Evolutionary conservation across 2,797 vertebrate genomes (phyloP).

Genomic region (Tokudaia tokunoshimensis): DNA sequence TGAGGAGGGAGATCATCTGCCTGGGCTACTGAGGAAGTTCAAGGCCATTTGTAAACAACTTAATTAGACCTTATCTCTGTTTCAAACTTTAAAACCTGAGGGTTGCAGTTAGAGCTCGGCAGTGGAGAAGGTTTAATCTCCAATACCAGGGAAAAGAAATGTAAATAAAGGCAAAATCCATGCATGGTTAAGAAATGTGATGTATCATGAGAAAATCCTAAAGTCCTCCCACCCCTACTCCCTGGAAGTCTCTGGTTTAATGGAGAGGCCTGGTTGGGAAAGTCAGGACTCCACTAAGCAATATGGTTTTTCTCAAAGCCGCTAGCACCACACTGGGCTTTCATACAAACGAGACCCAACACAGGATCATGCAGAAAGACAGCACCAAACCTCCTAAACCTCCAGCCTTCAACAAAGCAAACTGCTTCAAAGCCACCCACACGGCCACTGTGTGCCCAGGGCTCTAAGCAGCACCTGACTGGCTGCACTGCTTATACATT

Average conservation of each 20-base stretch:
- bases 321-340: background rate
- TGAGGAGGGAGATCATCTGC: background rate
- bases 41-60: background rate
- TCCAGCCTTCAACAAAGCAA: background rate
- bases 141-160: background rate
- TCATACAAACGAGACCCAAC: background rate
- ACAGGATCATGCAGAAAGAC: background rate
- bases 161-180: background rate
- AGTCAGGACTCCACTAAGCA: constrained; percentile 8
- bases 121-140: background rate
- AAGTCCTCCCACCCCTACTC: background rate
- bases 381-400: background rate
- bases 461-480: background rate
- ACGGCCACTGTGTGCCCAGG: background rate
- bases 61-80: background rate
- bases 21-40: background rate
- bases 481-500: background rate
- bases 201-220: constrained; percentile 25
- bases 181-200: background rate
- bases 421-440: background rate
- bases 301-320: background rate
- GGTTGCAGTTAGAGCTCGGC: background rate
- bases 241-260: constrained; percentile 9
- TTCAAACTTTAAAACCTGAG: background rate
- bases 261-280: background rate